Conservation (phyloP, 2,797 vertebrate genomes). For the Acomys russatus region DNA sequence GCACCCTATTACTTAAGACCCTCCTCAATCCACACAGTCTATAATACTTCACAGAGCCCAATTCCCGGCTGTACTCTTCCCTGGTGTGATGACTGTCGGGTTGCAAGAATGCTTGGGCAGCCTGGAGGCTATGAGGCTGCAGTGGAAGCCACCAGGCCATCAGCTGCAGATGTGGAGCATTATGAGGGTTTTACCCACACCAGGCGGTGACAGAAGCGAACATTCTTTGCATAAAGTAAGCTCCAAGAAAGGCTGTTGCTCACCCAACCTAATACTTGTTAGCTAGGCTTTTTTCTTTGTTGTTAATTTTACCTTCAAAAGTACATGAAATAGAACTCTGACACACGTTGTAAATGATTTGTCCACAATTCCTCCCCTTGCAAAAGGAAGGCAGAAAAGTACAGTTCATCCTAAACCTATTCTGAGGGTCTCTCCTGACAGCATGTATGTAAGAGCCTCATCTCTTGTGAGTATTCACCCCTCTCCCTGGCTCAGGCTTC, state of each 20-base stretch:
- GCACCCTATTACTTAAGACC: conserved; percentile 97
- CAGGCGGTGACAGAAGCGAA: neutral
- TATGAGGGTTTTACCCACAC: neutral
- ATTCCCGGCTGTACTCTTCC: conserved; percentile 96
- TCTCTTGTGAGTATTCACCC: neutral
- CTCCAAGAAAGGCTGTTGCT: neutral
- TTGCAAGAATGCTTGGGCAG: neutral
- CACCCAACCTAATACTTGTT: conserved; percentile 24
- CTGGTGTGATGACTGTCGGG: too few relatives aligned
- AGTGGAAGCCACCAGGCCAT: too few relatives aligned
- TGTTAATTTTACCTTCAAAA: neutral
- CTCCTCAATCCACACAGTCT: conserved; percentile 96
- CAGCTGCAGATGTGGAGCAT: neutral
- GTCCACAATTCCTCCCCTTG: neutral
- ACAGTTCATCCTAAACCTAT: neutral
- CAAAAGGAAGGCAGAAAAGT: neutral
- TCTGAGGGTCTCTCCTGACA: neutral
- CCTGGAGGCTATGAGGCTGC: neutral
- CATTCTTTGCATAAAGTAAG: too few relatives aligned
- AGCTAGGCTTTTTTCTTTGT: neutral
- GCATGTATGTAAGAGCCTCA: neutral
- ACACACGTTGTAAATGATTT: conserved; percentile 6
- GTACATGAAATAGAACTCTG: conserved; percentile 31
- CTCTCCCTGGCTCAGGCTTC: neutral
- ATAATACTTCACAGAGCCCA: conserved; percentile 96